Base-by-base conservation (phyloP, 1,140 invertebrate genomes). In the Rhyzopertha dominica region DNA sequence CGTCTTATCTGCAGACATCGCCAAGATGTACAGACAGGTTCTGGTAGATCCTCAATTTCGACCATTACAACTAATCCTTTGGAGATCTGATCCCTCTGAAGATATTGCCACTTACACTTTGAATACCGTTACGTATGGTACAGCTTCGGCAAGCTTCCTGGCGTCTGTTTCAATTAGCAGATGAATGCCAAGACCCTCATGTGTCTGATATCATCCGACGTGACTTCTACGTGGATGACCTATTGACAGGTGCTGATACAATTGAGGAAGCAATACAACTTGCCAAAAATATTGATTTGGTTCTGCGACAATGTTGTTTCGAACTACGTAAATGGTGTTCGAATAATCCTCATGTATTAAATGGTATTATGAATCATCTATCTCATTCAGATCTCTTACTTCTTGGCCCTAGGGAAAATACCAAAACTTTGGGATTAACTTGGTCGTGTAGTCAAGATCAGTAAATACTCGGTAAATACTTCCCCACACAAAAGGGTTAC, bases 201-300 rank as follows among this genome's bases (percentile, higher is more conserved):
- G 60, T 51, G 20, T 36, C 53, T n/a, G 42, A 55, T 45, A 46
- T 53, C 17, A 53, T 67, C 4, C 5, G 31, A 26, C 40, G 44
- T 13, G 62, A 69, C 52, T 70, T 68, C 49, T 75, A 73, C 48
- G 62, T 74, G 1, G 71, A 75, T 36, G 68, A 75, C 47, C 19
- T 68, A 2, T 36, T 72, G 9, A 54, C 59, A 10, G 69, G 69
- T 22, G 59, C 54, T 7, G 44, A 63, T 45, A 36, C 22, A 10
- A 17, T 52, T 5, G 48, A 61, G 41, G 32, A 56, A 18, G 52
- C 53, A 8, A 42, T 53, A 39, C 18, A 31, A 30, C 16, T 62
- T 2, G 32, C 41, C 24, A 41, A 50, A 3, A 47, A 68, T 35
- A 46, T 64, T 1, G 45, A 25, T 10, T 14, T 28, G 1, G 48